Conservation (phyloP, 2,797 vertebrate genomes). For the Setipinna tenuifilis region DNA sequence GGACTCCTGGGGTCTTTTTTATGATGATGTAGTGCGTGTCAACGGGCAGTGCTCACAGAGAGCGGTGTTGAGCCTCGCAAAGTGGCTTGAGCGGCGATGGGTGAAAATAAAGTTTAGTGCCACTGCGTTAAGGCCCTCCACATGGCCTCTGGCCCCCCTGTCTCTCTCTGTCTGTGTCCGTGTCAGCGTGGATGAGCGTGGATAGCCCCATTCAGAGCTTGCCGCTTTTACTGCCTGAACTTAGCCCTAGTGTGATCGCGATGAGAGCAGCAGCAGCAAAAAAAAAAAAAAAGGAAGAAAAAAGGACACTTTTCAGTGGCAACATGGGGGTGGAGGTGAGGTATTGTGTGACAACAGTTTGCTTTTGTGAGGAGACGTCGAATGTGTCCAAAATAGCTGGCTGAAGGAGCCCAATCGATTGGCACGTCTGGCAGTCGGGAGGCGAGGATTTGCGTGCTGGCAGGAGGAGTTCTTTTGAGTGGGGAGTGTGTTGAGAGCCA, state of each 20-base stretch:
- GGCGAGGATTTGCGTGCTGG: constrained; percentile 16
- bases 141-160: neutral
- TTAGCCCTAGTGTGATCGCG: neutral
- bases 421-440: constrained; percentile 19
- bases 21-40: constrained; percentile 16
- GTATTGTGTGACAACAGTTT: neutral
- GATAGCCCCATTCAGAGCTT: neutral
- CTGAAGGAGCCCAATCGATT: constrained; percentile 41
- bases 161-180: too few species aligned
- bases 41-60: neutral
- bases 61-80: neutral
- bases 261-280: neutral
- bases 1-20: neutral
- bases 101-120: neutral
- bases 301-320: neutral
- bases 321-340: neutral
- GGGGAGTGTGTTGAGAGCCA: constrained; percentile 24
- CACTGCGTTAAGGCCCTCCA: neutral
- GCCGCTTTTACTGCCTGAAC: neutral
- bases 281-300: too few species aligned
- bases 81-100: neutral
- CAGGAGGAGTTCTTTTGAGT: constrained; percentile 3
- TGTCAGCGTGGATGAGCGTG: neutral
- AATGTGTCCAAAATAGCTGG: neutral
- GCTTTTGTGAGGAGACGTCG: constrained; percentile 1